Evolutionary conservation across 2,888 invertebrate species (phyloP).

Genomic region (Drosophila subquinaria): DNA sequence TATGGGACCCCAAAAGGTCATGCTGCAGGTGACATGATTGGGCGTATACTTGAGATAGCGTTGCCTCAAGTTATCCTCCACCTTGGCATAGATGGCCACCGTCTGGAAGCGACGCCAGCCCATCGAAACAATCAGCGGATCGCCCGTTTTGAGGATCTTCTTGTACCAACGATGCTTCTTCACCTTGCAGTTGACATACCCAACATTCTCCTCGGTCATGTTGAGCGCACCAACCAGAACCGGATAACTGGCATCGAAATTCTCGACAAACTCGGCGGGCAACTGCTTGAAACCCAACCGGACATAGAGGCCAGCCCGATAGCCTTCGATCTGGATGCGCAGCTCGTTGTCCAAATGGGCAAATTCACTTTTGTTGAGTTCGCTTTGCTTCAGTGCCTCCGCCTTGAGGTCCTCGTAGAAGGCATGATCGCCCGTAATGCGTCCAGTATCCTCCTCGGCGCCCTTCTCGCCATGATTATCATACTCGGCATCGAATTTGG

Average conservation of each 20-base stretch:
- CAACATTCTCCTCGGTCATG: conserved; percentile 97
- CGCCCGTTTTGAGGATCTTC: conserved; percentile 97
- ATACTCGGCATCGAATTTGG: conserved; percentile 97
- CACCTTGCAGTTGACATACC: conserved; percentile 96
- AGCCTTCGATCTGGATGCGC: conserved; percentile 97
- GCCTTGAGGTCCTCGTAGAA: conserved; percentile 96
- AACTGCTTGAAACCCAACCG: conserved; percentile 90
- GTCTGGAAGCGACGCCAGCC: conserved; percentile 99
- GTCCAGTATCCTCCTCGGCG: conserved; percentile 85
- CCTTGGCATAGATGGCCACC: conserved; percentile 95
- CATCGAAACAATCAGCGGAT: conserved; percentile 97
- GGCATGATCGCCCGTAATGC: conserved; percentile 89
- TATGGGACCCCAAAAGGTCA: conserved; percentile 98
- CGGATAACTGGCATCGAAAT: conserved; percentile 97
- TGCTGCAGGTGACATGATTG: conserved; percentile 97
- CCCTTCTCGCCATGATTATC: conserved; percentile 89
- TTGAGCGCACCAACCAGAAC: conserved; percentile 96
- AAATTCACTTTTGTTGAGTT: conserved; percentile 97
- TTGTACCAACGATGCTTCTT: conserved; percentile 99
- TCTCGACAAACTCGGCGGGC: conserved; percentile 95
- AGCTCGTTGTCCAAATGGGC: conserved; percentile 95
- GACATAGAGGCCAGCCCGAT: conserved; percentile 97
- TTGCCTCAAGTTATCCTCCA: conserved; percentile 97
- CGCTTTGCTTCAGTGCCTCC: conserved; percentile 94
- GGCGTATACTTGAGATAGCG: conserved; percentile 99